Conservation (phyloP, 2,797 vertebrate genomes). For the Poeciliopsis turneri region DNA sequence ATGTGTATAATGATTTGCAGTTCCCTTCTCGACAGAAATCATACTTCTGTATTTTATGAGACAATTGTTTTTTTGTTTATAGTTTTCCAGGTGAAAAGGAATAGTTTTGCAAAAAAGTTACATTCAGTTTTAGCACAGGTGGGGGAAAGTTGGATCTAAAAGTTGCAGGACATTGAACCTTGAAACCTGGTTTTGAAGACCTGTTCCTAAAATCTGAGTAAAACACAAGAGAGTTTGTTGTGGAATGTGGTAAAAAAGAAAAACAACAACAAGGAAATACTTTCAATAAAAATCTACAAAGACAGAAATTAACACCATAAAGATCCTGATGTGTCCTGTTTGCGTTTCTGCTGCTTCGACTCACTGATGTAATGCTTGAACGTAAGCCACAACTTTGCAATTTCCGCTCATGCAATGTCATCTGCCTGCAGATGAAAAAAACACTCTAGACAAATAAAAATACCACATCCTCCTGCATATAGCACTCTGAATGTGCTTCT, state of each 20-base stretch:
- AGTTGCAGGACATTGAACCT: too few relatives aligned
- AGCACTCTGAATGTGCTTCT: neutral
- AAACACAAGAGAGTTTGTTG: neutral
- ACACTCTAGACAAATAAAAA: neutral
- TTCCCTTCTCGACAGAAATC: too few relatives aligned
- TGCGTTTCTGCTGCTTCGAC: neutral
- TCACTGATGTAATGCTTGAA: neutral
- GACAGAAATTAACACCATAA: neutral
- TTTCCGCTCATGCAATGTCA: slow-evolving; percentile 11
- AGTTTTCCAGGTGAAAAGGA: too few relatives aligned
- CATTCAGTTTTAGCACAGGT: too few relatives aligned
- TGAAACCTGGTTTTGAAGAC: too few relatives aligned
- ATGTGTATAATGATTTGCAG: too few relatives aligned
- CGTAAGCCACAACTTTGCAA: slow-evolving; percentile 17
- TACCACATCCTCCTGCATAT: slow-evolving; percentile 54
- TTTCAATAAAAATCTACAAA: neutral
- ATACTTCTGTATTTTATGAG: too few relatives aligned
- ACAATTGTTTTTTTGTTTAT: too few relatives aligned
- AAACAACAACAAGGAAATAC: neutral
- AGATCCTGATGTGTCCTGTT: neutral
- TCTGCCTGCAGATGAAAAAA: neutral
- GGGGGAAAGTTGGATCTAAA: too few relatives aligned
- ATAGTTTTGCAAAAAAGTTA: too few relatives aligned
- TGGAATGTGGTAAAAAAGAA: too few relatives aligned
- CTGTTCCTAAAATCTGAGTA: neutral